phyloP scores from a whole-genome alignment of 1,140 invertebrate genomes.

The Zeugodacus cucurbitae region DNA sequence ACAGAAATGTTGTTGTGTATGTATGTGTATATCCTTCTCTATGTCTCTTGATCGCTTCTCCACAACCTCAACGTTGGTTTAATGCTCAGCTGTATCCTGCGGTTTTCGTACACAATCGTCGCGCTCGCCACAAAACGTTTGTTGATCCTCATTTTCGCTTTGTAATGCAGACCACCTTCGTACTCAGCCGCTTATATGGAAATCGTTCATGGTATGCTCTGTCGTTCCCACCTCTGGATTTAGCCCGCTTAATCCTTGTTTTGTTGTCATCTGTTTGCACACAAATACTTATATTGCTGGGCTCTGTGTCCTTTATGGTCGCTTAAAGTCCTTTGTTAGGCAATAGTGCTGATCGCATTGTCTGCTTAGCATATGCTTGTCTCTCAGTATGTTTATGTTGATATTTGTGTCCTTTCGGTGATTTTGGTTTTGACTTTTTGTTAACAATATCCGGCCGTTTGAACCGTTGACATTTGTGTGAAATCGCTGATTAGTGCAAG shows the following conservation, averaged over 20 bases:
- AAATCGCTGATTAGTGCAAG: neutral
- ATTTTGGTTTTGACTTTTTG: constrained; percentile 12
- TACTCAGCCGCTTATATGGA: neutral
- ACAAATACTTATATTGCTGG: neutral
- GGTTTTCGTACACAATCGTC: constrained; percentile 3
- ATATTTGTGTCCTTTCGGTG: neutral
- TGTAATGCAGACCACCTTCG: neutral
- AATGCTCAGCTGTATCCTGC: neutral
- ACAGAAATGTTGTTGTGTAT: neutral
- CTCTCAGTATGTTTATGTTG: neutral
- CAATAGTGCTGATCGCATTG: neutral
- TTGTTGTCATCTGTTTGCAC: constrained; percentile 32
- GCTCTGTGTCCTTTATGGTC: neutral
- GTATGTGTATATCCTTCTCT: neutral
- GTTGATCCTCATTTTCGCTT: constrained; percentile 1
- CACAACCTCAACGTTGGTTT: neutral
- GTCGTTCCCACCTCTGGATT: neutral
- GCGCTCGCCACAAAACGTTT: constrained; percentile 14
- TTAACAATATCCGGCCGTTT: neutral
- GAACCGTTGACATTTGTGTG: neutral
- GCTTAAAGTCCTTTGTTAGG: neutral
- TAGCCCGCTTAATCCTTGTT: neutral
- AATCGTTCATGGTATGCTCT: neutral
- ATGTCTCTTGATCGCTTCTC: neutral
- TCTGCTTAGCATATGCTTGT: neutral